Base-by-base conservation (phyloP, 2,797 vertebrate species). In the Sebastes vulpes region DNA sequence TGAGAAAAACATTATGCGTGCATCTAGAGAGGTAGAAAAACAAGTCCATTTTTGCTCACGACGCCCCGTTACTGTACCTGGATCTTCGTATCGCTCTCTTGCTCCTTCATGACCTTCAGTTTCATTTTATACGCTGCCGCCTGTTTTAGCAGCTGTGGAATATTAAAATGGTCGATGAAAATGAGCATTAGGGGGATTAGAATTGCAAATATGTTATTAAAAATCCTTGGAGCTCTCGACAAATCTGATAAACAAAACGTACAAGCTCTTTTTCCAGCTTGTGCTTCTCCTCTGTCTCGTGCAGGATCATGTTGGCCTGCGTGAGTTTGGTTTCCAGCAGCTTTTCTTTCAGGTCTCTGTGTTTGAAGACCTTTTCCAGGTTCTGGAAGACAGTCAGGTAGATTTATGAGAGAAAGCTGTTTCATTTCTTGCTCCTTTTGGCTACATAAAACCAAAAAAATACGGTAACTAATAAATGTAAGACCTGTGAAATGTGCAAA, bases 311-410 rank as follows among this genome's bases (percentile, higher is more conserved):
- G 91, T 97, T 98, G 1, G 98, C 98, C 85, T 99, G 97, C 20
- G 97, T 89, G 5, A 99, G 95, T 89, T 99, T 99, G 72, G 98
- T 98, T 81, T 99, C 98, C 92, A 98, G 95, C 86, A 99, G 94
- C 92, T 99, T 98, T 94, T 99, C 98, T 68, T 99, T 98, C 91
- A 99, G 95, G 89, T 99, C 99, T 95, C 97, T 94, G 93, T 99
- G 98, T 84, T 99, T 99, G 95, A 99, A 99, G 83, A 99, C 98
- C 94, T 99, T 99, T 85, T 99, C 98, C 90, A 99, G 96, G 93
- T 99, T 99, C 99, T 97, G 92, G 32, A 88, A 77, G 32, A 82
- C 50, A 82, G 67, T 53, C 56, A 3, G 56, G 29, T n/a, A 79
- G 31, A 85, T 89, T 87, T 90, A 89, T 46, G 71, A 87, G 64